Conservation (phyloP, 2,888 invertebrate genomes). For the Trachelus tabidus region DNA sequence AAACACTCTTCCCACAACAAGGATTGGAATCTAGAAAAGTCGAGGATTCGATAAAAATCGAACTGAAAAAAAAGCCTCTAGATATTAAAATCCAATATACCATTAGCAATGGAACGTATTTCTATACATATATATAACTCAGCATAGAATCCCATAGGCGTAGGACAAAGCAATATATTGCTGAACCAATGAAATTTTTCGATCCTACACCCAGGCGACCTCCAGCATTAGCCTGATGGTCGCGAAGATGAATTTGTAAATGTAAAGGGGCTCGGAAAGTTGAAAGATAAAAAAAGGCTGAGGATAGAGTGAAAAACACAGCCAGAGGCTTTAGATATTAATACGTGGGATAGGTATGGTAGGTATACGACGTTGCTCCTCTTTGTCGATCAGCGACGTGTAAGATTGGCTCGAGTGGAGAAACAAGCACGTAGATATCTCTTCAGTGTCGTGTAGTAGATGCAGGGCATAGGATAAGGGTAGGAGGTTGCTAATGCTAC, state of each 20-base stretch:
- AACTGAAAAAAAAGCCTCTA: background rate
- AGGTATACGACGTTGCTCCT: constrained; percentile 40
- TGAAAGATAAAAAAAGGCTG: constrained; percentile 41
- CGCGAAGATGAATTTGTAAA: constrained; percentile 5
- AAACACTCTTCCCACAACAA: background rate
- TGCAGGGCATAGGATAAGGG: background rate
- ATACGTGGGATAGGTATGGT: constrained; percentile 41
- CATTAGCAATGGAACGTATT: background rate
- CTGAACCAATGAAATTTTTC: background rate
- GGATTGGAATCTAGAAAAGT: background rate
- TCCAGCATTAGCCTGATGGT: background rate
- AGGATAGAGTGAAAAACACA: constrained; percentile 23
- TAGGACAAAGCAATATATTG: background rate
- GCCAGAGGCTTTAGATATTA: constrained; percentile 51
- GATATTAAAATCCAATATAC: background rate
- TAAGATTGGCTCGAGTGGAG: constrained; percentile 45
- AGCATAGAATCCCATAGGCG: background rate
- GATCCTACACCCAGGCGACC: background rate
- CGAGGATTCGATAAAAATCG: background rate
- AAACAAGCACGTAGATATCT: background rate
- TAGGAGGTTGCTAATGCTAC: constrained; percentile 23
- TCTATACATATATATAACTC: too few species aligned
- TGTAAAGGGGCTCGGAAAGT: constrained; percentile 47
- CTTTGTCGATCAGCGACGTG: constrained; percentile 63
- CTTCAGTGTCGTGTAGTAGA: background rate